Evolutionary conservation across 2,113 vertebrate species (phyloP).

Genomic region (Peromyscus maniculatus): DNA sequence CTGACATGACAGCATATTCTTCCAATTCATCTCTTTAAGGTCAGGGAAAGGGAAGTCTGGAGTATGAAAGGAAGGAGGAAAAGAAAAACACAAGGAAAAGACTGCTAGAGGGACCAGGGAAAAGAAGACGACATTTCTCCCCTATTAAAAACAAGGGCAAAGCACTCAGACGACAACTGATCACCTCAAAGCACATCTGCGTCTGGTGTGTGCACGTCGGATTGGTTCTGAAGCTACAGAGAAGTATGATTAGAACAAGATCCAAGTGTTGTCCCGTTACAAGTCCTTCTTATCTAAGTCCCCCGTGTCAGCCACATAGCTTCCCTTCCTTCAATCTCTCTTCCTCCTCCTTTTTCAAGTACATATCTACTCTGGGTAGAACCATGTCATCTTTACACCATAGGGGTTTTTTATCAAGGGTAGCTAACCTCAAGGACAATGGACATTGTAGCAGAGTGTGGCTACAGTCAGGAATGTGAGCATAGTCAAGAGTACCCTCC

Average conservation of each 20-base stretch:
- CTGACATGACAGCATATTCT: slow-evolving; percentile 67
- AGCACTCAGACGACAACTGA: background rate
- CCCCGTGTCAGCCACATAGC: background rate
- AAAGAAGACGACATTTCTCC: background rate
- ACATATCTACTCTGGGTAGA: background rate
- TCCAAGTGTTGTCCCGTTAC: background rate
- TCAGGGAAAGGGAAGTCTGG: slow-evolving; percentile 38
- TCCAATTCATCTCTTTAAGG: slow-evolving; percentile 73
- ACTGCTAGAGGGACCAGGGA: background rate
- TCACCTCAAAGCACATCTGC: background rate
- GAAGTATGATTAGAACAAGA: background rate
- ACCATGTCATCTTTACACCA: background rate
- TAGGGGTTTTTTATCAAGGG: background rate
- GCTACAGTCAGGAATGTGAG: background rate
- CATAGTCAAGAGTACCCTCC: background rate
- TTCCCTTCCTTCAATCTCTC: background rate
- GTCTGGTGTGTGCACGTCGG: background rate
- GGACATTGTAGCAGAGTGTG: background rate
- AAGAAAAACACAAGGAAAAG: slow-evolving; percentile 23
- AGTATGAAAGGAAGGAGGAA: slow-evolving; percentile 41
- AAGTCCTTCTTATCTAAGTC: background rate
- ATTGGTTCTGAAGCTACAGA: background rate
- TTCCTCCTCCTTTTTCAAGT: background rate
- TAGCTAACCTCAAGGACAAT: background rate
- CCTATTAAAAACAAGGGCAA: background rate